A percentile compares a stretch with the other conserved stretches of the same genome.
Evolutionary conservation across 2,888 invertebrate genomes (phyloP).

Genomic region (Volucella inflata): DNA sequence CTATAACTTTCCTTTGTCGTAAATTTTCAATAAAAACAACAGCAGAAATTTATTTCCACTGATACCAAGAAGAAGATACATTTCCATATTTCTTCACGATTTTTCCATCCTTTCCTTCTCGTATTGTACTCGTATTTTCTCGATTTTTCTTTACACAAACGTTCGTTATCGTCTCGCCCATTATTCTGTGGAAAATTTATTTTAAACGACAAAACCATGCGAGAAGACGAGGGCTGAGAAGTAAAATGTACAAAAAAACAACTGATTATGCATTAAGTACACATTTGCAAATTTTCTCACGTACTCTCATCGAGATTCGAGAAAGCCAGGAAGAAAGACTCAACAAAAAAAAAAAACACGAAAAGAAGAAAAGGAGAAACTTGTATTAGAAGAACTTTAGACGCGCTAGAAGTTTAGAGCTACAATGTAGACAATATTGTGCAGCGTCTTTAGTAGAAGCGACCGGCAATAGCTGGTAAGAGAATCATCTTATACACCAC

Average conservation of each 20-base stretch:
- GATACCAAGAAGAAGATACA: too few species aligned
- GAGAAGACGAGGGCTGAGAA: background rate
- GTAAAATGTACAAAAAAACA: slow-evolving; percentile 6
- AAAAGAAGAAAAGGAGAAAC: background rate
- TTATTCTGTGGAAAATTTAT: slow-evolving; percentile 43
- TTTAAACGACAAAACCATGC: slow-evolving; percentile 11
- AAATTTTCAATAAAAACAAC: too few species aligned
- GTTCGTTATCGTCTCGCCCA: slow-evolving; percentile 24
- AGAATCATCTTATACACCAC: background rate
- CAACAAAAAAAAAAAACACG: background rate
- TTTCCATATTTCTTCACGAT: slow-evolving; percentile 31
- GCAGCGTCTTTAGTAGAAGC: background rate
- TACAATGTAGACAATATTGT: slow-evolving; percentile 10
- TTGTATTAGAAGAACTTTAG: too few species aligned
- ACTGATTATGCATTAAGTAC: slow-evolving; percentile 53
- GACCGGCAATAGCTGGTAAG: background rate
- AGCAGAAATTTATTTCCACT: too few species aligned
- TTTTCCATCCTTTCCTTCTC: background rate
- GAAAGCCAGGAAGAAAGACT: slow-evolving; percentile 6
- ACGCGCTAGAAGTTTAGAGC: slow-evolving; percentile 2
- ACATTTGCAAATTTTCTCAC: slow-evolving; percentile 73
- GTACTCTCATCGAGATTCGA: slow-evolving; percentile 23
- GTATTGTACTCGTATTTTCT: background rate
- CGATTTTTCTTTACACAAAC: background rate
- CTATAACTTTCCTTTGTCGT: too few species aligned